Percentiles rank a stretch among this genome's conserved stretches.
These are phyloP conservation scores for Drosophila miranda DNA, from an alignment of 1,140 invertebrate species.

Conservation along the genomic window DNA sequence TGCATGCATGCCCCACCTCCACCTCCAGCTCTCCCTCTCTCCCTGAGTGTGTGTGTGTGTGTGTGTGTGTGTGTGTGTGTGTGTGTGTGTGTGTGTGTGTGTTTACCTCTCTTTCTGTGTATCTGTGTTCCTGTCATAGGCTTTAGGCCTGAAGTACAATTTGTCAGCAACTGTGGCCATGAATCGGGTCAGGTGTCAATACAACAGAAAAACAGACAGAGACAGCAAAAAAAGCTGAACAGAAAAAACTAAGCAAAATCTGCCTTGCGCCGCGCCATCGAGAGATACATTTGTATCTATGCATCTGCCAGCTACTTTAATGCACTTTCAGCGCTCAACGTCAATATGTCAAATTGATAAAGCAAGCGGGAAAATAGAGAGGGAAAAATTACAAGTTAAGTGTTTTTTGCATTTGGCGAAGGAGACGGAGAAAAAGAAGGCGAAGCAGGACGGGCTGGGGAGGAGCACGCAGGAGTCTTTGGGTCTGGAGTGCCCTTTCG, in stretches of 20 bases:
- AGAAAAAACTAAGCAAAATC: slow-evolving; percentile 22
- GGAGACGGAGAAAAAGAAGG: neutral
- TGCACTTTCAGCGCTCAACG: slow-evolving; percentile 76
- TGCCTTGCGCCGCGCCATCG: slow-evolving; percentile 3
- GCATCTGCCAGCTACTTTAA: slow-evolving; percentile 71
- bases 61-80: neutral
- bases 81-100: neutral
- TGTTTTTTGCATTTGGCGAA: slow-evolving; percentile 39
- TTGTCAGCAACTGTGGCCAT: slow-evolving; percentile 65
- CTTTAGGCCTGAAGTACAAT: slow-evolving; percentile 44
- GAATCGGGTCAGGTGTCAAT: slow-evolving; percentile 74
- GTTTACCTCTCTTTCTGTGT: neutral
- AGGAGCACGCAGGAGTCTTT: neutral
- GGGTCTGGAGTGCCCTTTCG: slow-evolving; percentile 27
- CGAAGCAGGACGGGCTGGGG: neutral
- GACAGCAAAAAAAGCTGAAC: neutral
- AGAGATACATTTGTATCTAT: slow-evolving; percentile 43
- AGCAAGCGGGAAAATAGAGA: slow-evolving; percentile 25
- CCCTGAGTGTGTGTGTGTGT: neutral
- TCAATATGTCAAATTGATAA: slow-evolving; percentile 80
- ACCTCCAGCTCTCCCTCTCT: slow-evolving; percentile 6
- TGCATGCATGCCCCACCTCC: slow-evolving; percentile 2
- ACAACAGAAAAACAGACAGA: slow-evolving; percentile 13
- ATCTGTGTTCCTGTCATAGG: too few species aligned
- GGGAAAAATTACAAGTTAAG: slow-evolving; percentile 65